Evolutionary conservation across 2,888 invertebrate species (phyloP).

Genomic region (Eupithecia tripunctaria): DNA sequence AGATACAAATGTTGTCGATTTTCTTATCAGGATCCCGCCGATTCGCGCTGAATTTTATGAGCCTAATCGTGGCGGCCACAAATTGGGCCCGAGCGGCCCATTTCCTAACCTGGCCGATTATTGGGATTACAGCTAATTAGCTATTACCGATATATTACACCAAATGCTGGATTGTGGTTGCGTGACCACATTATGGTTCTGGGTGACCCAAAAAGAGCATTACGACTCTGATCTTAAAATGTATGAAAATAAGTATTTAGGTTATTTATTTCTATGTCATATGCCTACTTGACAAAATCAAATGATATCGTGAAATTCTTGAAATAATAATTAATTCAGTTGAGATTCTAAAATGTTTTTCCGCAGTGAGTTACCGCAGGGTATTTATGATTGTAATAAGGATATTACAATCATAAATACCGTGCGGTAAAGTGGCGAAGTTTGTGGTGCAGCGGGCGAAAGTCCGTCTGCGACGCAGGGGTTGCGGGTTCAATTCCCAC

Average conservation of each 20-base stretch:
- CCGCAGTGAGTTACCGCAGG: not conserved
- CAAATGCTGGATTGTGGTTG: conserved; percentile 42
- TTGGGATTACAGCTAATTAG: conserved; percentile 81
- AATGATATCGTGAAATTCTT: not conserved
- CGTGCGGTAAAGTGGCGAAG: not conserved
- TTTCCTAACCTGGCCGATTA: conserved; percentile 83
- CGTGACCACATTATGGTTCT: conserved; percentile 22
- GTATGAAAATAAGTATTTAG: not conserved
- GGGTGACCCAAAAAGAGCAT: conserved; percentile 5
- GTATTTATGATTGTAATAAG: too few species aligned
- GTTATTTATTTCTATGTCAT: too few species aligned
- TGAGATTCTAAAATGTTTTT: not conserved
- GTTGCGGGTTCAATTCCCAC: not conserved
- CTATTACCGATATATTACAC: conserved; percentile 78
- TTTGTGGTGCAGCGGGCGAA: not conserved
- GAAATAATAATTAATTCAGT: too few species aligned
- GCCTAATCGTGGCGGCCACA: conserved; percentile 77
- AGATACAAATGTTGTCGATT: conserved; percentile 57
- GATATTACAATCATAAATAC: not conserved
- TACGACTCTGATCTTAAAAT: not conserved
- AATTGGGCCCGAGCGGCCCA: conserved; percentile 80
- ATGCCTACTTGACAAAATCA: too few species aligned
- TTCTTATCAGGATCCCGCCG: conserved; percentile 80
- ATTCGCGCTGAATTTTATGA: conserved; percentile 81
- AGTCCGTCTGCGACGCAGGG: not conserved